phyloP scores from a whole-genome alignment of 2,797 vertebrate genomes.

The Phataginus tricuspis region DNA sequence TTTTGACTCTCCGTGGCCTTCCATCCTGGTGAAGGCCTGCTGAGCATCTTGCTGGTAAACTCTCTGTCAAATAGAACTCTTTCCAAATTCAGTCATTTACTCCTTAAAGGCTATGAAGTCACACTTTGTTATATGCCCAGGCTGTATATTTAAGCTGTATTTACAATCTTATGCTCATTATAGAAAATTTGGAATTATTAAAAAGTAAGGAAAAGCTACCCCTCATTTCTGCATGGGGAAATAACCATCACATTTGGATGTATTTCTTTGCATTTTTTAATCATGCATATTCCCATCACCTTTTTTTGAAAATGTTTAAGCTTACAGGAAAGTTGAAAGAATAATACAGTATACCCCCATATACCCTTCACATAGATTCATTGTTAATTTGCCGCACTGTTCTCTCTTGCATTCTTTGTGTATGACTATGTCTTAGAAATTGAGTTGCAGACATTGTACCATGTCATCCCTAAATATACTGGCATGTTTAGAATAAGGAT shows the following conservation, averaged over 20 bases:
- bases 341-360: neutral
- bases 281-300: neutral
- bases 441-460: neutral
- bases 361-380: neutral
- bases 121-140: neutral
- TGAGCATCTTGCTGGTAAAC: neutral
- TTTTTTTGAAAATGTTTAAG: constrained; percentile 30
- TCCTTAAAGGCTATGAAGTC: neutral
- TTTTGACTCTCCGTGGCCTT: neutral
- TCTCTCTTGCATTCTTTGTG: neutral
- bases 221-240: neutral
- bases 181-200: neutral
- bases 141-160: neutral
- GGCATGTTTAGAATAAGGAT: neutral
- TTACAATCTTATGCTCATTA: neutral
- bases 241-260: neutral
- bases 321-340: neutral
- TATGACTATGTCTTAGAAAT: neutral
- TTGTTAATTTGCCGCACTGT: neutral
- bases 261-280: neutral
- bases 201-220: neutral
- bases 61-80: neutral
- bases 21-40: neutral
- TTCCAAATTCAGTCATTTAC: neutral
- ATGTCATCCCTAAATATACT: neutral